phyloP scores from a whole-genome alignment of 2,888 invertebrate species.

The Dicyrtomina minuta region DNA sequence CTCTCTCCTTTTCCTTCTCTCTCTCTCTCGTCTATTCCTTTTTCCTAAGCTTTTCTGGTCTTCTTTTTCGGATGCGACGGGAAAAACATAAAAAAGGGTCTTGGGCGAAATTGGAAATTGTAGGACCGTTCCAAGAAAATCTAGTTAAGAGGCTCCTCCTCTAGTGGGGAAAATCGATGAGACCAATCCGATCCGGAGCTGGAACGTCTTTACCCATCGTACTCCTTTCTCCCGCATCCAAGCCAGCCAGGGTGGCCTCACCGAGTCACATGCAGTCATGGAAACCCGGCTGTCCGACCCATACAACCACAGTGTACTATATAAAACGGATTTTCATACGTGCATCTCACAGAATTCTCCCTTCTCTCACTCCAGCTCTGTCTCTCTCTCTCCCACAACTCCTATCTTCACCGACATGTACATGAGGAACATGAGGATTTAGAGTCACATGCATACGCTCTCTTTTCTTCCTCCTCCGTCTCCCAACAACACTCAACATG shows the following conservation, averaged over 20 bases:
- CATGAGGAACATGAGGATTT: too few relatives aligned
- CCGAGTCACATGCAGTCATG: slow-evolving; percentile 20
- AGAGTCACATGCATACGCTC: too few relatives aligned
- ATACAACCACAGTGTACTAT: slow-evolving; percentile 7
- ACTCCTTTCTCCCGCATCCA: slow-evolving; percentile 20
- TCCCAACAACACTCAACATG: neutral
- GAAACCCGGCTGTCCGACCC: slow-evolving; percentile 23
- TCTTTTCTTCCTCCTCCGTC: neutral
- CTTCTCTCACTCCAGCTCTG: neutral
- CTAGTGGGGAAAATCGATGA: slow-evolving; percentile 54
- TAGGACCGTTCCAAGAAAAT: slow-evolving; percentile 54
- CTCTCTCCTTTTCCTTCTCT: slow-evolving; percentile 27
- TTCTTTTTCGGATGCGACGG: slow-evolving; percentile 52
- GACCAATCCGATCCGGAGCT: slow-evolving; percentile 54
- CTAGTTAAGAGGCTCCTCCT: slow-evolving; percentile 55
- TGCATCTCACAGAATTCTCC: neutral
- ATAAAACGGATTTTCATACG: slow-evolving; percentile 10
- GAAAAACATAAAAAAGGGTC: slow-evolving; percentile 55
- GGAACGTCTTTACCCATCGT: slow-evolving; percentile 53
- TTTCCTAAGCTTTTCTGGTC: slow-evolving; percentile 39
- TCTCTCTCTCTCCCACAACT: neutral
- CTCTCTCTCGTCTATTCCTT: slow-evolving; percentile 25
- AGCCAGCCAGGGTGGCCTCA: slow-evolving; percentile 13
- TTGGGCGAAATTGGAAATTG: slow-evolving; percentile 54
- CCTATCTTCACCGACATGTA: too few relatives aligned